phyloP scores from a whole-genome alignment of 2,888 invertebrate genomes.

The Herminia tarsipennalis region DNA sequence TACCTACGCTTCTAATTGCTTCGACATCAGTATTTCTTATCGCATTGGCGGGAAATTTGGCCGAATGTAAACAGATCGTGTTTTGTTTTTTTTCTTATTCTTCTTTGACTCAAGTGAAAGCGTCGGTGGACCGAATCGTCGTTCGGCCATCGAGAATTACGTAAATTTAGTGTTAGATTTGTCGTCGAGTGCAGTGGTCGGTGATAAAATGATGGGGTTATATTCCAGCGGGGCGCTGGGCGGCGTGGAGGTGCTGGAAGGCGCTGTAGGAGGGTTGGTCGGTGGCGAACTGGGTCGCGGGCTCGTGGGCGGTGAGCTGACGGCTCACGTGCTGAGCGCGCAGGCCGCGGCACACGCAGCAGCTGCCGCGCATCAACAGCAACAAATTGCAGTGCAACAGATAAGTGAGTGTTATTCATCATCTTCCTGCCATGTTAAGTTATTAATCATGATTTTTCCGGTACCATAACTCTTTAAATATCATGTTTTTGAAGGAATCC shows the following conservation, averaged over 20 bases:
- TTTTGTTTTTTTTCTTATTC: conserved; percentile 49
- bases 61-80: conserved; percentile 45
- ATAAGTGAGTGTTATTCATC: conserved; percentile 64
- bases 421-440: no score
- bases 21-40: conserved; percentile 2
- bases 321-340: conserved; percentile 75
- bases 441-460: no score
- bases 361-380: conserved; percentile 72
- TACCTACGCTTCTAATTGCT: background rate
- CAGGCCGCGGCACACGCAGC: conserved; percentile 83
- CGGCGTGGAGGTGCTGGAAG: conserved; percentile 79
- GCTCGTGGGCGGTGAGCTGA: conserved; percentile 74
- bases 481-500: no score
- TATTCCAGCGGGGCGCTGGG: conserved; percentile 86
- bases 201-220: conserved; percentile 78
- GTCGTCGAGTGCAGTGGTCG: conserved; percentile 38
- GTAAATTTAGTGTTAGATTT: conserved; percentile 28
- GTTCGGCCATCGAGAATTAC: conserved; percentile 38
- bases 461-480: no score
- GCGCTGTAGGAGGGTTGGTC: conserved; percentile 59
- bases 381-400: conserved; percentile 76
- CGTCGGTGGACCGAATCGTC: conserved; percentile 42
- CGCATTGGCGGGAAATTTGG: conserved; percentile 49
- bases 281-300: conserved; percentile 73
- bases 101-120: conserved; percentile 40